Percentiles rank a stretch among this genome's conserved stretches.
Conservation (phyloP, 2,888 invertebrate genomes). For the Hermaeophaga mercurialis region DNA sequence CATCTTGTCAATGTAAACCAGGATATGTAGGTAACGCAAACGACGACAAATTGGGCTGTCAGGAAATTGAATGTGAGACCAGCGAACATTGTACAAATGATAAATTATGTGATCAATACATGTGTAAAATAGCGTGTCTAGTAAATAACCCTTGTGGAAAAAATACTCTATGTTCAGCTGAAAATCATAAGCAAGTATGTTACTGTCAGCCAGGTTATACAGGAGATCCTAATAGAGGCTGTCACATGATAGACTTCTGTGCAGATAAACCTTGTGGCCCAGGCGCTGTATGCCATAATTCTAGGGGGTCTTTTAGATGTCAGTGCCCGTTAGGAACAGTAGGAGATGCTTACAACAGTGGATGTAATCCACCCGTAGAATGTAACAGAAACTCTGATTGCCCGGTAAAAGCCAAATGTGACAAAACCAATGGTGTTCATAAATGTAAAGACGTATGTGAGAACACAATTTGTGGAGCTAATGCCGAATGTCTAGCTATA, state of each 20-base stretch:
- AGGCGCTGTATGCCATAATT: constrained; percentile 79
- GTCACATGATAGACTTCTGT: constrained; percentile 79
- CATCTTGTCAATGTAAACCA: constrained; percentile 76
- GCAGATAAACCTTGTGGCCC: constrained; percentile 78
- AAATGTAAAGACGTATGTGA: constrained; percentile 87
- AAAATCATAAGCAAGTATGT: constrained; percentile 77
- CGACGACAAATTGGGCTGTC: constrained; percentile 80
- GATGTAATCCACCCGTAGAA: constrained; percentile 81
- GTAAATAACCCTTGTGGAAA: constrained; percentile 83
- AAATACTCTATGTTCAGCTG: constrained; percentile 84
- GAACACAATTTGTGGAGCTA: constrained; percentile 76
- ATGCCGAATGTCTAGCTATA: constrained; percentile 79
- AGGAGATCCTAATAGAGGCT: constrained; percentile 75
- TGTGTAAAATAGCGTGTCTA: constrained; percentile 86
- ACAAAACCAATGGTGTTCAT: constrained; percentile 70
- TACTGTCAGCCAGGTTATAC: constrained; percentile 89
- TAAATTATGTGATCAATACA: constrained; percentile 80
- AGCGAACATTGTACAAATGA: constrained; percentile 79
- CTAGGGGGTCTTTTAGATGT: constrained; percentile 80
- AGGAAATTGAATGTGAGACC: constrained; percentile 75
- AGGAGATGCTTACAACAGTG: constrained; percentile 84
- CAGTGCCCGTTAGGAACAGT: constrained; percentile 78
- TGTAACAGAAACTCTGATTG: constrained; percentile 81
- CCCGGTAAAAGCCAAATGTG: constrained; percentile 78
- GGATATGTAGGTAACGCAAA: constrained; percentile 77